Evolutionary conservation across 2,797 vertebrate genomes (phyloP).

Genomic region (Limnodromus scolopaceus): DNA sequence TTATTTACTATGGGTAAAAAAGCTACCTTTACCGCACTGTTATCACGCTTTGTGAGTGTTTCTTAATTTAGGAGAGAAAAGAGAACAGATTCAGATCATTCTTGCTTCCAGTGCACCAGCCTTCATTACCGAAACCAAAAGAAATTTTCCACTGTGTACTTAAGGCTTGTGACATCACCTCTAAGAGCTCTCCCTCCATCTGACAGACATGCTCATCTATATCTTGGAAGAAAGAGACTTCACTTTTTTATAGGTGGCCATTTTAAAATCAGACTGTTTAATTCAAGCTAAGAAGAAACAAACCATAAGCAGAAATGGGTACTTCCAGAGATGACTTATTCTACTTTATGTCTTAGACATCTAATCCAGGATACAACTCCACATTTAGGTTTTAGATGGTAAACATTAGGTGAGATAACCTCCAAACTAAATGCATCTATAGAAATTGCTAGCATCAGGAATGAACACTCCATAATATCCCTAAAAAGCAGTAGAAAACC

Average conservation of each 20-base stretch:
- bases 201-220: not conserved
- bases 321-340: not conserved
- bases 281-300: accelerated
- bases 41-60: accelerated
- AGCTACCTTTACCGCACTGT: not conserved
- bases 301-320: not conserved
- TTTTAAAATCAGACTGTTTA: not conserved
- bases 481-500: accelerated
- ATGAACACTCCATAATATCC: not conserved
- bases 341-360: not conserved
- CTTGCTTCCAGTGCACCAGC: not conserved
- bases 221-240: not conserved
- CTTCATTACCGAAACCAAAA: not conserved
- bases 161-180: no score
- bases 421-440: accelerated
- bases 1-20: not conserved
- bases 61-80: not conserved
- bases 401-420: not conserved
- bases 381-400: not conserved
- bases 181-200: not conserved
- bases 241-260: not conserved
- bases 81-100: not conserved
- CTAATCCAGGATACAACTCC: accelerated
- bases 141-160: not conserved
- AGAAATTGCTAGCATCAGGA: not conserved